phyloP scores from a whole-genome alignment of 2,113 vertebrate genomes.

The Anguilla rostrata region DNA sequence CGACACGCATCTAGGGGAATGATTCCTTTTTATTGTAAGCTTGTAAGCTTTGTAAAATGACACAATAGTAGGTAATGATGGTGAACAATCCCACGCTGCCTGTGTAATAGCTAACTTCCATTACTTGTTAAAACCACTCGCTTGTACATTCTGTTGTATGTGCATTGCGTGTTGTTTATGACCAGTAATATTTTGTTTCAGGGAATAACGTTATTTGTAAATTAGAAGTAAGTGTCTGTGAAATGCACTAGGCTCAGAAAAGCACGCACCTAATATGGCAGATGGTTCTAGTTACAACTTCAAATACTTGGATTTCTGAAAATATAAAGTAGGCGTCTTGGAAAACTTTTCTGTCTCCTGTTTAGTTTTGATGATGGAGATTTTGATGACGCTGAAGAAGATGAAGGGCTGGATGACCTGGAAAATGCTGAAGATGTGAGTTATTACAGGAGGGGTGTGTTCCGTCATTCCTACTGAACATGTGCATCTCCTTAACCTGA shows the following conservation, averaged over 20 bases:
- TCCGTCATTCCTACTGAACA: background rate
- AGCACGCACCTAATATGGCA: background rate
- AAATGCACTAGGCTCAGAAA: background rate
- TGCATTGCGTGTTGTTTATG: too few species aligned
- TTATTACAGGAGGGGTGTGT: background rate
- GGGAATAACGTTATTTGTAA: too few species aligned
- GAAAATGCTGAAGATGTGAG: constrained; percentile 91
- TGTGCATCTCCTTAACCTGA: background rate
- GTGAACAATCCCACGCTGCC: too few species aligned
- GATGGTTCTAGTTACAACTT: background rate
- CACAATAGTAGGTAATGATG: too few species aligned
- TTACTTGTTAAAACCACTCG: too few species aligned
- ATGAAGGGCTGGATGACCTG: constrained; percentile 92
- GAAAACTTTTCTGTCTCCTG: background rate
- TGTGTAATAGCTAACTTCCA: too few species aligned
- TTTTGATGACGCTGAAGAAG: constrained; percentile 94
- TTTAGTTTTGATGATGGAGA: constrained; percentile 92
- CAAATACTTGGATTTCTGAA: background rate
- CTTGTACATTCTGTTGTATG: too few species aligned
- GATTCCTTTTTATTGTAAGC: too few species aligned
- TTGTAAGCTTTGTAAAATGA: too few species aligned
- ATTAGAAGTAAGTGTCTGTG: too few species aligned
- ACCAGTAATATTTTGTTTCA: too few species aligned
- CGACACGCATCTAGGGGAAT: too few species aligned
- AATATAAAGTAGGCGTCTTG: background rate